Evolutionary conservation across 2,113 vertebrate species (phyloP).

Genomic region (Actenoides lindsayi): DNA sequence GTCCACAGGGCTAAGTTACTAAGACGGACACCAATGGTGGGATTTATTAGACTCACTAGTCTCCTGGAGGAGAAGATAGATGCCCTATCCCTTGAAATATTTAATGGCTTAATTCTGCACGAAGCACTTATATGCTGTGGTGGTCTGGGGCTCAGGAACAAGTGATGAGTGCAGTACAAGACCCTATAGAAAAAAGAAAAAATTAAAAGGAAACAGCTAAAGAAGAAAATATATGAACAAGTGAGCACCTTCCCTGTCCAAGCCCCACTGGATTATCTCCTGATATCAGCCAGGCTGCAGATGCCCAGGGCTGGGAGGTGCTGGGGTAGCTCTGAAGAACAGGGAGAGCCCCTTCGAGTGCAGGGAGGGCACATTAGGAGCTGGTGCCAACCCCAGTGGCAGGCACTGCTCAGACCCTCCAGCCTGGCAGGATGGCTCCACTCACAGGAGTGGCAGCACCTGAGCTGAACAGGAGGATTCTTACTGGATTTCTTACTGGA

Average conservation of each 20-base stretch:
- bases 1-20: neutral
- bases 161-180: neutral
- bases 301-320: neutral
- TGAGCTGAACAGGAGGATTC: no score
- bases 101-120: neutral
- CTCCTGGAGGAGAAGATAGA: neutral
- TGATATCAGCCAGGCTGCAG: neutral
- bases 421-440: neutral
- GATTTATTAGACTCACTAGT: neutral
- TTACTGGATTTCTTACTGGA: neutral
- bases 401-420: neutral
- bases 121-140: neutral
- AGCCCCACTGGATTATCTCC: neutral
- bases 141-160: rapidly evolving
- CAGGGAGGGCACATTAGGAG: rapidly evolving
- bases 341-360: neutral
- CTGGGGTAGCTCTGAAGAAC: neutral
- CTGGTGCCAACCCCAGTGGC: neutral
- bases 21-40: neutral
- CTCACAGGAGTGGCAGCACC: neutral
- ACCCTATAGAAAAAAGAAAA: neutral
- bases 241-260: neutral
- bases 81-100: neutral
- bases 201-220: neutral
- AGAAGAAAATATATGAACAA: neutral